Evolutionary conservation across 2,797 vertebrate genomes (phyloP).

Genomic region (Sebastes melanostomus): DNA sequence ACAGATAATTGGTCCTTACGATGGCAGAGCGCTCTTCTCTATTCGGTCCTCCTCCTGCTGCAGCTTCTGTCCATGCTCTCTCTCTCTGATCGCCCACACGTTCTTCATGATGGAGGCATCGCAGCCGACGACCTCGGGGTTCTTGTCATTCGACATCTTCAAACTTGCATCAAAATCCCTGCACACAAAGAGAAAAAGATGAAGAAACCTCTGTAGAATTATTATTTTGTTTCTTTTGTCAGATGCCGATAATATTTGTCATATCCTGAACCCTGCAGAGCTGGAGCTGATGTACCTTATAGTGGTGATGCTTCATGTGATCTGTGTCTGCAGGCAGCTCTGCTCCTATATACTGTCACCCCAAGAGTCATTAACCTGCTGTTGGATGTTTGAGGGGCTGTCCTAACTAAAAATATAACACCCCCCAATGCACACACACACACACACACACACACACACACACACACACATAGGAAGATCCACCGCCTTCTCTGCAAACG

Average conservation of each 20-base stretch:
- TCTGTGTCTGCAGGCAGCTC: slow-evolving; percentile 19
- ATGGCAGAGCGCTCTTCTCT: slow-evolving; percentile 56
- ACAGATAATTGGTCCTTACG: slow-evolving; percentile 42
- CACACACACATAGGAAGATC: not conserved
- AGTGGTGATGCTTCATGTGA: slow-evolving; percentile 1
- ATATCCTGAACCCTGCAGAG: not conserved
- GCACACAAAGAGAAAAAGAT: not conserved
- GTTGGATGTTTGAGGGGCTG: slow-evolving; percentile 6
- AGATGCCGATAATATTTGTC: not conserved
- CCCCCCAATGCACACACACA: not conserved
- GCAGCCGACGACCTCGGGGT: slow-evolving; percentile 57
- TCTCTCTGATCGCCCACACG: slow-evolving; percentile 72
- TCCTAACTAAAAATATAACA: slow-evolving; percentile 53
- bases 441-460: not conserved
- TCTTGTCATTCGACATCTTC: slow-evolving; percentile 64
- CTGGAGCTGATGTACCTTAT: slow-evolving; percentile 10
- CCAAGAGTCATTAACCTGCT: slow-evolving; percentile 16
- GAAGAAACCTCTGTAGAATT: not conserved
- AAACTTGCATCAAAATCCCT: not conserved
- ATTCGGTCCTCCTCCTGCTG: slow-evolving; percentile 49
- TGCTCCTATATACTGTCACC: slow-evolving; percentile 15
- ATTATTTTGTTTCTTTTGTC: not conserved
- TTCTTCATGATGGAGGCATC: slow-evolving; percentile 74
- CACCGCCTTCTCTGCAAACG: not conserved
- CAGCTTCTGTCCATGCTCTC: slow-evolving; percentile 49